Conservation (phyloP, 2,113 vertebrate species). For the Nyctereutes procyonoides region DNA sequence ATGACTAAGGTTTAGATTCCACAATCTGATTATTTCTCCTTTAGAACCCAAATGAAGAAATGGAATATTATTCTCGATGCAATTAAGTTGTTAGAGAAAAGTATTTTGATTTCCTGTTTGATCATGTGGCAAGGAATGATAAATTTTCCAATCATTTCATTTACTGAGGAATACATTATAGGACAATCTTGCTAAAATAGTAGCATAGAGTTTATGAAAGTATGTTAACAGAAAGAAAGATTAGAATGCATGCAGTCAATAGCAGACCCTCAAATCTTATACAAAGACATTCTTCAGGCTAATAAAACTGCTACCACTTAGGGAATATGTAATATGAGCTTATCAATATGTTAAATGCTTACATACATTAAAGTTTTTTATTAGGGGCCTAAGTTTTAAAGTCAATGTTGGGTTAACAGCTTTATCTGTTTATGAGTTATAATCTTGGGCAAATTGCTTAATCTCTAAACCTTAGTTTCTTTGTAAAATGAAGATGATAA, state of each 20-base stretch:
- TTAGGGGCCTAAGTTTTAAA: background rate
- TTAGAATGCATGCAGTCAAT: background rate
- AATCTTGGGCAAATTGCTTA: background rate
- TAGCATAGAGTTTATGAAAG: background rate
- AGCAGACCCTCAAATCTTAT: background rate
- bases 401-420: background rate
- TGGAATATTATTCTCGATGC: background rate
- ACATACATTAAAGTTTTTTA: background rate
- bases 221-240: background rate
- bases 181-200: background rate
- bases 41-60: background rate
- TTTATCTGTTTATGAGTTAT: background rate
- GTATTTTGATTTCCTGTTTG: background rate
- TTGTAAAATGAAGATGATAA: constrained; percentile 19
- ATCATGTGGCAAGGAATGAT: background rate
- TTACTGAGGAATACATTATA: background rate
- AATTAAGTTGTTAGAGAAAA: constrained; percentile 1
- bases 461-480: background rate
- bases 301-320: background rate
- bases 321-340: background rate
- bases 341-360: background rate
- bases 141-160: background rate
- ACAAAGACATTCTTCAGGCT: background rate
- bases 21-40: background rate
- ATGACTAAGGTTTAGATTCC: background rate